Conservation (phyloP, 53 echinoderm and acorn worm species). For the Actinopyga echinites region DNA sequence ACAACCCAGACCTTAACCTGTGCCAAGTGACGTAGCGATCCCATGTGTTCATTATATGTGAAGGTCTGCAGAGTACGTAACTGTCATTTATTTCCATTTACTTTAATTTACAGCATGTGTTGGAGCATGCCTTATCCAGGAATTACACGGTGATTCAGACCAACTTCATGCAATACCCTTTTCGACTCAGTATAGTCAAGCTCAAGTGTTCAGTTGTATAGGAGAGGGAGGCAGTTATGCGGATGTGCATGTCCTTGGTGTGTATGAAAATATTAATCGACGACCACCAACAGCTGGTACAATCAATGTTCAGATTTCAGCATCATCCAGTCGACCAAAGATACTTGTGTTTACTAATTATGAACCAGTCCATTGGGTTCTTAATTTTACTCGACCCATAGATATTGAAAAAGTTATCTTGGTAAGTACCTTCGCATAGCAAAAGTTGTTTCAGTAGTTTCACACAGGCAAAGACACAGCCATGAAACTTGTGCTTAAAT, state of each 20-base stretch:
- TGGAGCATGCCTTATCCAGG: conserved; percentile 45
- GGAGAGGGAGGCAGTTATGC: conserved; percentile 42
- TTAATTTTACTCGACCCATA: conserved; percentile 43
- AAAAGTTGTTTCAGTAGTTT: too few species aligned
- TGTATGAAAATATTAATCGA: conserved; percentile 73
- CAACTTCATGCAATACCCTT: conserved; percentile 15
- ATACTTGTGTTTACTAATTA: conserved; percentile 67
- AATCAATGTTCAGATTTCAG: conserved; percentile 50
- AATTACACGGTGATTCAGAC: not conserved
- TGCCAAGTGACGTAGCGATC: too few species aligned
- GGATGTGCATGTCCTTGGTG: conserved; percentile 62
- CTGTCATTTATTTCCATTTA: too few species aligned
- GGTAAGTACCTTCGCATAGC: conserved; percentile 49
- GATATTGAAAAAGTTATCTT: conserved; percentile 56
- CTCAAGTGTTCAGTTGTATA: conserved; percentile 52
- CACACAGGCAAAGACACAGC: too few species aligned
- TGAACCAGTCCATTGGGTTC: conserved; percentile 77
- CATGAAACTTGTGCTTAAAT: too few species aligned
- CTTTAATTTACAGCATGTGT: conserved; percentile 26
- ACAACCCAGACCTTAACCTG: too few species aligned
- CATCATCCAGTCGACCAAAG: conserved; percentile 40
- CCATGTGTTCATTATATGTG: too few species aligned
- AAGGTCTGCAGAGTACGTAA: too few species aligned
- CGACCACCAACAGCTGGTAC: conserved; percentile 70
- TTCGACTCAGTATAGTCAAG: not conserved